A percentile compares a stretch with the other conserved stretches of the same genome.
Conservation (phyloP, 2,113 vertebrate species). For the Brachypteracias leptosomus region DNA sequence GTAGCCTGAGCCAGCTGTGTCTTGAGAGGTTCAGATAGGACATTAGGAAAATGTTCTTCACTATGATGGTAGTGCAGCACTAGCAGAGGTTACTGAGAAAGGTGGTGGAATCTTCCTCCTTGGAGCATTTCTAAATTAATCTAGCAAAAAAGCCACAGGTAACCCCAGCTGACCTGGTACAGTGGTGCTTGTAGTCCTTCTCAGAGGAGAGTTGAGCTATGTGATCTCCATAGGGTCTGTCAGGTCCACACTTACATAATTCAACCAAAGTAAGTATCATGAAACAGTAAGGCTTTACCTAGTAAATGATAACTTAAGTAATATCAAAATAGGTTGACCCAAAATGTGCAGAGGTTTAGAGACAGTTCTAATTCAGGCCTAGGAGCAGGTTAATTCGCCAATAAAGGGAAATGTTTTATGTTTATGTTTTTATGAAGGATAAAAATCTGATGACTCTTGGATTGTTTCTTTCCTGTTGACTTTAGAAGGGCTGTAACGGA, state of each 20-base stretch:
- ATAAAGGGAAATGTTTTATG: not conserved
- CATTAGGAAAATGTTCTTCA: not conserved
- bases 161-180: not conserved
- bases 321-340: not conserved
- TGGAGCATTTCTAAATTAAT: not conserved
- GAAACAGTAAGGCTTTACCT: constrained; percentile 24
- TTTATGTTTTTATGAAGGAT: not conserved
- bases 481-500: not conserved
- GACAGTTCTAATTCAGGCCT: not conserved
- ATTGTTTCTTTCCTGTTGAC: not conserved
- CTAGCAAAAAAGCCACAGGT: not conserved
- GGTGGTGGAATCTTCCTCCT: not conserved
- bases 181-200: not conserved
- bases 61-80: not conserved
- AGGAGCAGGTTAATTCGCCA: not conserved
- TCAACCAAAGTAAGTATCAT: not conserved
- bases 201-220: not conserved
- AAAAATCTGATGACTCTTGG: not conserved
- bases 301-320: not conserved
- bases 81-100: not conserved
- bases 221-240: not conserved
- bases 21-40: not conserved
- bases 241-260: not conserved
- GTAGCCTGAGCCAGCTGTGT: not conserved
- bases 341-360: constrained; percentile 3